phyloP scores from a whole-genome alignment of 1,140 invertebrate species.

The Neodiprion pinetum region DNA sequence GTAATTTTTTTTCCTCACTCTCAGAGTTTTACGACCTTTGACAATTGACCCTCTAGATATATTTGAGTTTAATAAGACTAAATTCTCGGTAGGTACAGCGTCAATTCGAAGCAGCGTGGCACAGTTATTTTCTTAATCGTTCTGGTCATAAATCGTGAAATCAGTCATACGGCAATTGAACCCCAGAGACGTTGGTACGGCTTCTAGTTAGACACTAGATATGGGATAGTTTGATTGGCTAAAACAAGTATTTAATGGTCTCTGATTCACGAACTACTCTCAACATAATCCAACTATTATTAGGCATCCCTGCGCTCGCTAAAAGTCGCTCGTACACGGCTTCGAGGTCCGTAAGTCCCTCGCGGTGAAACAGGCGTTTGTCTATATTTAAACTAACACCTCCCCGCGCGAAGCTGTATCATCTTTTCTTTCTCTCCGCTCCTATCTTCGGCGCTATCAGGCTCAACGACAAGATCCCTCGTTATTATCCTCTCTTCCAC shows the following conservation, averaged over 20 bases:
- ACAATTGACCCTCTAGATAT: conserved; percentile 1
- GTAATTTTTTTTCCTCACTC: too few relatives aligned
- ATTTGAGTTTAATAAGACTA: not conserved
- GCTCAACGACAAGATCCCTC: too few relatives aligned
- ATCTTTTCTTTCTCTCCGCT: not conserved
- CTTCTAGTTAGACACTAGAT: too few relatives aligned
- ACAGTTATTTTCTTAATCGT: too few relatives aligned
- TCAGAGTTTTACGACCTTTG: not conserved
- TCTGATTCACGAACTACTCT: not conserved
- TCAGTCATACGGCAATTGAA: not conserved
- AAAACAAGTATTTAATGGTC: not conserved
- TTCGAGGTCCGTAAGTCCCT: too few relatives aligned
- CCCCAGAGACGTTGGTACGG: not conserved
- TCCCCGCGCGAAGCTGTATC: not conserved
- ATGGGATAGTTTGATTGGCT: not conserved
- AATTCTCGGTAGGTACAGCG: not conserved
- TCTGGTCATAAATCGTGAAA: not conserved
- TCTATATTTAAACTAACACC: not conserved
- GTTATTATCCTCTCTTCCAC: conserved; percentile 1
- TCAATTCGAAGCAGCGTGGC: not conserved
- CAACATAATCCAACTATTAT: not conserved
- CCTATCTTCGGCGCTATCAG: not conserved
- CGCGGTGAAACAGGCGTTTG: not conserved
- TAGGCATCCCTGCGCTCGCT: not conserved
- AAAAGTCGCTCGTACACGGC: not conserved